Evolutionary conservation across 2,888 invertebrate genomes (phyloP).

Genomic region (Margaritifera margaritifera): DNA sequence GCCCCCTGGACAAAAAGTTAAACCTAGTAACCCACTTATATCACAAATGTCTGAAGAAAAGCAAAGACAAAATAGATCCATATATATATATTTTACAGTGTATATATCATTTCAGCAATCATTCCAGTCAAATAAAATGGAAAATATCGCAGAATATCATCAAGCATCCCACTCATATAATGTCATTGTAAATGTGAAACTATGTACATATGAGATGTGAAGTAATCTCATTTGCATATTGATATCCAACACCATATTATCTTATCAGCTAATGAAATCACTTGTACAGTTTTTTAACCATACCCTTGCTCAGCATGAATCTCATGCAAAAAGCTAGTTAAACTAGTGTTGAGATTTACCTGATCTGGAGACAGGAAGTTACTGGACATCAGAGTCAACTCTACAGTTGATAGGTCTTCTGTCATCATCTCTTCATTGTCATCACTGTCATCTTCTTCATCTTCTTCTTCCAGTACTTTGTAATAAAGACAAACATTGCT

Average conservation of each 20-base stretch:
- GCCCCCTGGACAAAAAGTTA: too few species aligned
- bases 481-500: background rate
- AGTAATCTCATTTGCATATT: too few species aligned
- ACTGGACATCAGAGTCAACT: conserved; percentile 52
- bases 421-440: conserved; percentile 35
- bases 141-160: too few species aligned
- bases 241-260: background rate
- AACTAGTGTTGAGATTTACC: conserved; percentile 16
- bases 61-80: too few species aligned
- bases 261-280: background rate
- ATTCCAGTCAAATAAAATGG: too few species aligned
- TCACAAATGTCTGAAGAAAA: too few species aligned
- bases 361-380: conserved; percentile 19
- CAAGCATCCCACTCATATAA: too few species aligned
- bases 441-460: conserved; percentile 40
- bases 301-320: conserved; percentile 1
- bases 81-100: too few species aligned
- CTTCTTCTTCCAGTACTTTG: conserved; percentile 16
- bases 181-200: too few species aligned
- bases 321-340: background rate
- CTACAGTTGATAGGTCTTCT: conserved; percentile 48
- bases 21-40: too few species aligned
- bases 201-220: too few species aligned
- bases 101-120: too few species aligned
- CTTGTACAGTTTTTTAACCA: background rate